Evolutionary conservation across 1,140 invertebrate species (phyloP).

Genomic region (Ceratosolen solmsi): DNA sequence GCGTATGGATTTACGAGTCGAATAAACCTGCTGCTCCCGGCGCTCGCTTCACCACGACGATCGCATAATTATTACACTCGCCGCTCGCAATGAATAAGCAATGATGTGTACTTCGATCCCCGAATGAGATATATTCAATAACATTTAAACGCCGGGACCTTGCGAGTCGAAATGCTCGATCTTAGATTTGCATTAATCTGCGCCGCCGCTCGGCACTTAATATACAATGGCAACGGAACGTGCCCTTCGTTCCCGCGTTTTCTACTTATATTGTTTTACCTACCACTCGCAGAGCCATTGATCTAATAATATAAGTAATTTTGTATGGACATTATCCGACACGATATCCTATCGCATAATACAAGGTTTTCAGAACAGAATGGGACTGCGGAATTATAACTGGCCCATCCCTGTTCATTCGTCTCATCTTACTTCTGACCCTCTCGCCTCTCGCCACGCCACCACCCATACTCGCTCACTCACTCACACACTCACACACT

Average conservation of each 20-base stretch:
- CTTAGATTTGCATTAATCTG: background rate
- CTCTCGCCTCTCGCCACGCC: too few relatives aligned
- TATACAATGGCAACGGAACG: background rate
- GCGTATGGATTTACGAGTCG: background rate
- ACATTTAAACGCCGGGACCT: background rate
- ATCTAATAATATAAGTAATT: constrained; percentile 24
- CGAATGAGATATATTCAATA: background rate
- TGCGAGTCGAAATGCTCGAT: too few relatives aligned
- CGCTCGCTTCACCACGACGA: background rate
- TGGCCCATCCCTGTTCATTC: background rate
- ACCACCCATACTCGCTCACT: too few relatives aligned
- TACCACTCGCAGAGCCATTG: too few relatives aligned
- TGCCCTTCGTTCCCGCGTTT: background rate
- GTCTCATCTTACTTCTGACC: background rate
- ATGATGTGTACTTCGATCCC: background rate
- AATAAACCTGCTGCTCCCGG: background rate
- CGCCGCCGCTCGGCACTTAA: background rate
- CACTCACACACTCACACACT: too few relatives aligned
- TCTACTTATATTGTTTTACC: background rate
- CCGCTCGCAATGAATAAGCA: background rate
- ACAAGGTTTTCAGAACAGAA: background rate
- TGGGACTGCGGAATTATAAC: background rate
- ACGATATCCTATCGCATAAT: background rate
- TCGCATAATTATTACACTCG: constrained; percentile 1
- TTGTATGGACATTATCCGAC: constrained; percentile 1